Evolutionary conservation across 2,888 invertebrate species (phyloP), one percentile per base, ranked within the genome.

Genomic region (Galerucella nymphaeae): DNA sequence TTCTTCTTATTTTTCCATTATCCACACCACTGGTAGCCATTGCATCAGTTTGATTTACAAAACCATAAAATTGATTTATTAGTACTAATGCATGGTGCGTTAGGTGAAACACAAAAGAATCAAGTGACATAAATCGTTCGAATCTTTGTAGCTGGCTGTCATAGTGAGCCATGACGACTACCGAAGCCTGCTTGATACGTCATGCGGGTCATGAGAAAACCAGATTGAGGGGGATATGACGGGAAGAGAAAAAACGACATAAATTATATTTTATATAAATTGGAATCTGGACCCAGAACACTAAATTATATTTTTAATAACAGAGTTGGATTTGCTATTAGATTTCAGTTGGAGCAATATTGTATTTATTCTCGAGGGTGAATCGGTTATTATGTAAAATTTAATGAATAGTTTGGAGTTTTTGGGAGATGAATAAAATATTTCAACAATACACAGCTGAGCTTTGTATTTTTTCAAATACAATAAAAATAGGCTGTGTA

Each of bases 61-160:
- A 86, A 86, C 85, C 86, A 86, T 86, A 86, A 87, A 87, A 86
- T 86, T 86, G 86, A 87, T 87, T 86, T 87, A 86, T 86, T 83
- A 84, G 84, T 81, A 82, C 84, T 86, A 86, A 86, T 86, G 85
- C 83, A 84, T 85, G 84, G 85, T 85, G 85, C 84, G 86, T 85
- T 86, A 85, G 85, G 86, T 85, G 83, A 85, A 85, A 85, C 82
- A 86, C 86, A 86, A 86, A 86, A 85, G 86, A 84, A 83, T 82
- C 84, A 83, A 84, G 84, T 85, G 85, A 85, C 85, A 86, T 86
- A 86, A 86, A 86, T 86, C 86, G 84, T 85, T 78, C 82, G 83
- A 83, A 85, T 85, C 85, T 86, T 84, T 86, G 84, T 85, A 82
- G 85, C 83, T 78, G 76, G 82, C 85, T 86, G 86, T 85, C 86